Conservation (phyloP, 1,140 invertebrate genomes). For the Diabrotica virgifera region DNA sequence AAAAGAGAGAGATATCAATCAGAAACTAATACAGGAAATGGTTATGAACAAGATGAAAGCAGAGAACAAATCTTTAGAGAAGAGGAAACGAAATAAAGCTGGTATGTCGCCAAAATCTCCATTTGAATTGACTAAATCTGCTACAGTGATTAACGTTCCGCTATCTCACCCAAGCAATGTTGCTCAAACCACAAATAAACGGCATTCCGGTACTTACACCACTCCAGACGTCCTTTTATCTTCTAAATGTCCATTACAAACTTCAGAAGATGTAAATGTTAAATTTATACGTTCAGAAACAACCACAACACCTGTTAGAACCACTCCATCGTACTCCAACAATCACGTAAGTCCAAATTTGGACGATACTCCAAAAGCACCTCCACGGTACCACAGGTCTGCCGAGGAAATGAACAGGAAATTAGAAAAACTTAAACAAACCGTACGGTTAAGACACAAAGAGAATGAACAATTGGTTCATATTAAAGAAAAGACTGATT, state of each 20-base stretch:
- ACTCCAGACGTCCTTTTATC: conserved; percentile 42
- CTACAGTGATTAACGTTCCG: conserved; percentile 35
- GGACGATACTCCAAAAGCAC: conserved; percentile 48
- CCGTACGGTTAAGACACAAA: conserved; percentile 60
- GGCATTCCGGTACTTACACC: conserved; percentile 24
- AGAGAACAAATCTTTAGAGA: conserved; percentile 57
- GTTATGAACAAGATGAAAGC: conserved; percentile 74
- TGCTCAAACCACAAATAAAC: conserved; percentile 7
- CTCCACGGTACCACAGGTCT: conserved; percentile 26
- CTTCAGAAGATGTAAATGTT: conserved; percentile 25
- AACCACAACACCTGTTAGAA: background rate
- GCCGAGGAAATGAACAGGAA: conserved; percentile 50
- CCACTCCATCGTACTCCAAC: too few species aligned
- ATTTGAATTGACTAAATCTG: conserved; percentile 40
- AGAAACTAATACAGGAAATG: conserved; percentile 61
- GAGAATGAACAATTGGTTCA: background rate
- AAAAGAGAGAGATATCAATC: conserved; percentile 45
- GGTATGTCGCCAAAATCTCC: conserved; percentile 32
- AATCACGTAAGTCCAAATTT: background rate
- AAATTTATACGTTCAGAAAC: background rate
- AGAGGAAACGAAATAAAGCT: conserved; percentile 33
- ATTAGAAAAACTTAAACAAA: conserved; percentile 61
- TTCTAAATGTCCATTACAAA: conserved; percentile 30
- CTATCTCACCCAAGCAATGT: conserved; percentile 29
- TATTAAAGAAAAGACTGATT: background rate